Base-by-base conservation (phyloP, 2,797 vertebrate genomes). In the Catostomus latipinnis region DNA sequence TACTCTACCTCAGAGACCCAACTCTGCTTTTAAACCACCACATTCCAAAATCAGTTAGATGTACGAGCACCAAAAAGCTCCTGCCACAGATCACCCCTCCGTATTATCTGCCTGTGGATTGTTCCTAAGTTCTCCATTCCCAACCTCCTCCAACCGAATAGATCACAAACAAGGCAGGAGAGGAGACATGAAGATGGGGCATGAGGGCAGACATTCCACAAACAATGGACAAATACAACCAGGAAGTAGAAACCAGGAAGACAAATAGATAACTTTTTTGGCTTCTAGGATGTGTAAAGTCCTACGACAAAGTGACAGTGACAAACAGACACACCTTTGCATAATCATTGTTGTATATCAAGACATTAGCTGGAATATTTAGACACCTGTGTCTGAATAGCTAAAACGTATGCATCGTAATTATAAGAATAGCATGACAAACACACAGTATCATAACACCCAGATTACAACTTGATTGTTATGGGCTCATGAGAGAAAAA, bases 161-260 rank as follows among this genome's bases (percentile, higher is more conserved):
- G 73, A 78, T 76, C 74, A 80, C 69, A 74, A 74, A 58, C 68
- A 70, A 76, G 67, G 53, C 53, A 82, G 72, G 71, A 74, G 75
- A 68, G 70, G 62, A 80, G 81, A 76, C 50, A 58, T 63, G 14
- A 46, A 48, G 58, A 56, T 82, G 57, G 72, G 56, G 62, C 9
- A 74, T 77, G 71, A 68, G 70, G 72, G 68, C 63, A 53, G 81
- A 81, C 77, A 86, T 83, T 84, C 82, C 85, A 82, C 34, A 87
- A 88, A 90, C 87, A 90, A 88, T 88, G 75, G 76, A 65, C 74
- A 78, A 78, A 69, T 58, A 68, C 77, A 81, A 83, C 56, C 72
- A 82, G 68, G 82, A 75, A 71, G 63, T 74, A 75, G 76, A 84
- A 73, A 81, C 68, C 16, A 72, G 16, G 54, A 69, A 22, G 53